Evolutionary conservation across 2,888 invertebrate genomes (phyloP), one percentile per base, ranked within the genome.

Genomic region (Torymus auratus): DNA sequence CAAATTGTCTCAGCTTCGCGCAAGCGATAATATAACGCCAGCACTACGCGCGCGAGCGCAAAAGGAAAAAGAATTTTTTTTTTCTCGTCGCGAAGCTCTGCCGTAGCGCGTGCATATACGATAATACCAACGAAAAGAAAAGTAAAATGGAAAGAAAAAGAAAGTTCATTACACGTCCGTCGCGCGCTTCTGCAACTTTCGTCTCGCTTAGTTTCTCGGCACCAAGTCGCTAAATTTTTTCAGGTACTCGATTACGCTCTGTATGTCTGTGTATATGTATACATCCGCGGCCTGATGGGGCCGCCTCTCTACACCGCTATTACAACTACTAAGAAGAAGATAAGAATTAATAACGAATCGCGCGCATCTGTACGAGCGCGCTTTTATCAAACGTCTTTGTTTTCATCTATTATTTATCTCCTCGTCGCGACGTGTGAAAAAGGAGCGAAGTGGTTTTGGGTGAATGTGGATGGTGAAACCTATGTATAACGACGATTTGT

Each of bases 161-260:
- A 41, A 41, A 41, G 41, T 41, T 41, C 41, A 41, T 41, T 41
- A 41, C 41, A 41, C 41, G 28, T 28, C 5, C 5, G 28, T 28
- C 28, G 28, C 28, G 28, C 28, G 28, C 28, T 28, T 28, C 28
- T 23, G 73, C 72, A 71, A 55, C 52, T 50, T 61, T 17, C 28
- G 61, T 71, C 15, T 15, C 52, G 58, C 64, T 58, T 62, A 55
- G 61, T 65, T 23, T 61, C 71, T 64, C 67, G 41, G 41, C 76
- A 71, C 71, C 67, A 72, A 72, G 74, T 82, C 56, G 64, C 77
- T 82, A 82, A 82, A 73, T 80, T 80, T 75, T 41, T 80, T 82
- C 82, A 82, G 82, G 82, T 82, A 82, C 82, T 82, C 72, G 74
- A 80, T 82, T 82, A 82, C 82, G 82, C 82, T 69, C 56, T 78